Evolutionary conservation across 2,888 invertebrate species (phyloP), one percentile per base, ranked within the genome.

Genomic region (Drosophila buzzatii): DNA sequence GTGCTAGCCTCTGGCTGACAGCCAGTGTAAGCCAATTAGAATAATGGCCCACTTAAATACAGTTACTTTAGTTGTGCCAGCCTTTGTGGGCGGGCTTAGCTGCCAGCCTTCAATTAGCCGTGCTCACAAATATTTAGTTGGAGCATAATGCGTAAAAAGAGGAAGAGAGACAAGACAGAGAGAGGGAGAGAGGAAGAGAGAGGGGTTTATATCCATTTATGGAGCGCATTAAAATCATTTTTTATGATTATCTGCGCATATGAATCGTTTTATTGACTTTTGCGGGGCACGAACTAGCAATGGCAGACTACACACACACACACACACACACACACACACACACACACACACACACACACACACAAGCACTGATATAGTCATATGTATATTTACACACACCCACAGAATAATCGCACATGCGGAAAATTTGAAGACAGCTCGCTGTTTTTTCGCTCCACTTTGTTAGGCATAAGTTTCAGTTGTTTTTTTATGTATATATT

Each of bases 221-320:
- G 56, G 27, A 7, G 59, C 45, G 41, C 67, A 82, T 81, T 84
- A 84, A 81, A 70, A 81, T 80, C 42, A 80, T 77, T 80, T 81
- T 84, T 84, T 84, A 81, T 78, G 70, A 69, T 84, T 77, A 81
- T 83, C 66, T 66, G 57, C 68, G 79, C 81, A 78, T 81, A 68
- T 74, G 82, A 64, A 84, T 81, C 81, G 81, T 81, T 84, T 81
- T 81, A 81, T 84, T 84, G 84, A 74, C 78, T 69, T 39, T 51
- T 49, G 47, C 49, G 27, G 37, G 45, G 45, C 51, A 62, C 39
- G 45, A 51, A 68, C 20, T 53, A 53, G 37, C 49, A 51, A 33
- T 33, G 49, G 49, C 23, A 23, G 23, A 5, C 37, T 3, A 16
- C 12, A 20, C 20, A 20, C 37, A 9, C 7, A 37, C 31, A 31